A percentile compares a stretch with the other conserved stretches of the same genome.
phyloP scores from a whole-genome alignment of 2,113 vertebrate genomes.

The Gobio gobio region DNA sequence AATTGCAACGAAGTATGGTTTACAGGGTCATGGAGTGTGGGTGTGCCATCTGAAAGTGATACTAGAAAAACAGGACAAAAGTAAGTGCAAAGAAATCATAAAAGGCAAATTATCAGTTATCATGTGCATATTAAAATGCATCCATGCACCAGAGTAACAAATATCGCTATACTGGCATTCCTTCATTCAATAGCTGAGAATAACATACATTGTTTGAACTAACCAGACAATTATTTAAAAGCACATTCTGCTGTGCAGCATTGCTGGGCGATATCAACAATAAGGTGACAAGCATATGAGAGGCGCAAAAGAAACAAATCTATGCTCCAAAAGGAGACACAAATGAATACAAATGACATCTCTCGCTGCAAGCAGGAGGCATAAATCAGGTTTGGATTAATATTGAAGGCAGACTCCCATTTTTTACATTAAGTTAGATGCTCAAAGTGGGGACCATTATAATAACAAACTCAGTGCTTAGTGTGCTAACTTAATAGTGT shows the following conservation, averaged over 20 bases:
- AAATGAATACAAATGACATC: conserved; percentile 91
- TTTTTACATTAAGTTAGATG: conserved; percentile 74
- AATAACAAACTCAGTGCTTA: conserved; percentile 54
- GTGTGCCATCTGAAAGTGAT: too few relatives aligned
- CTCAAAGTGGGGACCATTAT: conserved; percentile 65
- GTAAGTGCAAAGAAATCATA: too few relatives aligned
- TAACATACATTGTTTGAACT: not conserved
- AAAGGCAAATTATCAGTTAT: too few relatives aligned
- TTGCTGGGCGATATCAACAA: conserved; percentile 70
- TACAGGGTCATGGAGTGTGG: too few relatives aligned
- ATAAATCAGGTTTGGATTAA: conserved; percentile 83
- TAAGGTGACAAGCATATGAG: conserved; percentile 70
- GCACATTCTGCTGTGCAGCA: conserved; percentile 41
- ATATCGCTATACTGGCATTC: too few relatives aligned
- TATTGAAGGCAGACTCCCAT: conserved; percentile 76
- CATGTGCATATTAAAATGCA: too few relatives aligned
- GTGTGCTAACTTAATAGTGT: conserved; percentile 59
- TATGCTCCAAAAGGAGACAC: conserved; percentile 67
- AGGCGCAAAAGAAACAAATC: conserved; percentile 65
- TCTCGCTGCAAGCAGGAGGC: conserved; percentile 77
- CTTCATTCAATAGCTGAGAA: too few relatives aligned
- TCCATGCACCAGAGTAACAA: too few relatives aligned
- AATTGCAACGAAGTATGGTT: not conserved
- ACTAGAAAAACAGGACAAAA: too few relatives aligned
- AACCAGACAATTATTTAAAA: not conserved